Evolutionary conservation across 2,113 vertebrate species (phyloP).

Genomic region (Hippopotamus amphibius): DNA sequence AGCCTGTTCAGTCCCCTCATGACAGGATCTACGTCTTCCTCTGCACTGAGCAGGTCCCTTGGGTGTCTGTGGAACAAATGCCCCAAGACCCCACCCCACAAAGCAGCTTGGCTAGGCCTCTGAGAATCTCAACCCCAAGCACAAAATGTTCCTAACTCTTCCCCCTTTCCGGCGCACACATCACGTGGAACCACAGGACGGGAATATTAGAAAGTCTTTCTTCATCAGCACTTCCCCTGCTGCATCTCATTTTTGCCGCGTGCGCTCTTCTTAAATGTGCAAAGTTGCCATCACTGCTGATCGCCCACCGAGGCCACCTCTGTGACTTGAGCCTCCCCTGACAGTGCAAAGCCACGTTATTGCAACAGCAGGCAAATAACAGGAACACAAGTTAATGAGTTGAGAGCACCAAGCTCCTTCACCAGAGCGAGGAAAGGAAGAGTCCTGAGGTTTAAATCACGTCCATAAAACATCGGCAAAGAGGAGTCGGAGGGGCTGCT

Average conservation of each 20-base stretch:
- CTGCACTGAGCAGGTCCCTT: not conserved
- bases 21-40: not conserved
- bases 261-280: slow-evolving; percentile 43
- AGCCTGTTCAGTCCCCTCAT: not conserved
- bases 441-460: slow-evolving; percentile 28
- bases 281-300: not conserved
- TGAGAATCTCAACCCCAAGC: not conserved
- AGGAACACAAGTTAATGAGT: slow-evolving; percentile 59
- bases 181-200: not conserved
- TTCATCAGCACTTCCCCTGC: slow-evolving; percentile 33
- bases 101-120: not conserved
- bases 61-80: not conserved
- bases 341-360: not conserved
- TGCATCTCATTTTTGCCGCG: not conserved
- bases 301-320: not conserved
- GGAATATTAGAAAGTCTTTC: not conserved
- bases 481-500: not conserved
- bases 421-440: not conserved
- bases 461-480: slow-evolving; percentile 57
- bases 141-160: accelerated
- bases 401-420: not conserved
- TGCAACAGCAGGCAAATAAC: slow-evolving; percentile 55
- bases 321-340: not conserved
- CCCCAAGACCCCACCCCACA: not conserved
- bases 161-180: not conserved